These are phyloP conservation scores for Oscheius myriophilus DNA, from an alignment of 2,888 invertebrate species.

Conservation along the genomic window DNA sequence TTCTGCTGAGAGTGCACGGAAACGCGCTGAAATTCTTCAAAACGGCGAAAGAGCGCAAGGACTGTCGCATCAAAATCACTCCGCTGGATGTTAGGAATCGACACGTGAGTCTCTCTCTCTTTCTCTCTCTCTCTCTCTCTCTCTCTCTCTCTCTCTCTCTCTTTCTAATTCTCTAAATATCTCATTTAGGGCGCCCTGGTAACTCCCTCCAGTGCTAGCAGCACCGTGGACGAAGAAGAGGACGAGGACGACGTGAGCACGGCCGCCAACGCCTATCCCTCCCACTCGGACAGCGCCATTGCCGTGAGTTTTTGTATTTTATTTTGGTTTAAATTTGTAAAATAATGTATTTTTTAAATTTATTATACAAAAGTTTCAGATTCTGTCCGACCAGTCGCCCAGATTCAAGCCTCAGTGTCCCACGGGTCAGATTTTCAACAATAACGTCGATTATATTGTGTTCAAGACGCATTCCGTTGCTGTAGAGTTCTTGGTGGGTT, in stretches of 20 bases:
- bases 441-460: conserved; percentile 59
- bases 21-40: conserved; percentile 68
- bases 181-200: conserved; percentile 1
- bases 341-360: too few relatives aligned
- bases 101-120: conserved; percentile 40
- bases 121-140: neutral
- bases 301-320: conserved; percentile 25
- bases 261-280: conserved; percentile 13
- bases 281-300: conserved; percentile 27
- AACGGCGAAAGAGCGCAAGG: conserved; percentile 51
- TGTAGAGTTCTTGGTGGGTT: conserved; percentile 58
- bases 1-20: conserved; percentile 63
- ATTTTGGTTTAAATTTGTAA: too few relatives aligned
- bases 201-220: neutral
- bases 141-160: neutral
- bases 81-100: conserved; percentile 65
- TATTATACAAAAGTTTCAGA: conserved; percentile 17
- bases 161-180: neutral
- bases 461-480: conserved; percentile 64
- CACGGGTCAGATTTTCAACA: conserved; percentile 58
- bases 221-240: conserved; percentile 34
- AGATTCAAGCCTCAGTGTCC: conserved; percentile 56
- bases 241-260: conserved; percentile 35
- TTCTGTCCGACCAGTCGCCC: conserved; percentile 54
- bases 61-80: conserved; percentile 62